Percentiles rank a stretch among this genome's conserved stretches.
These are phyloP conservation scores for Drosophila ogumai DNA, from an alignment of 1,140 invertebrate species.

Conservation along the genomic window DNA sequence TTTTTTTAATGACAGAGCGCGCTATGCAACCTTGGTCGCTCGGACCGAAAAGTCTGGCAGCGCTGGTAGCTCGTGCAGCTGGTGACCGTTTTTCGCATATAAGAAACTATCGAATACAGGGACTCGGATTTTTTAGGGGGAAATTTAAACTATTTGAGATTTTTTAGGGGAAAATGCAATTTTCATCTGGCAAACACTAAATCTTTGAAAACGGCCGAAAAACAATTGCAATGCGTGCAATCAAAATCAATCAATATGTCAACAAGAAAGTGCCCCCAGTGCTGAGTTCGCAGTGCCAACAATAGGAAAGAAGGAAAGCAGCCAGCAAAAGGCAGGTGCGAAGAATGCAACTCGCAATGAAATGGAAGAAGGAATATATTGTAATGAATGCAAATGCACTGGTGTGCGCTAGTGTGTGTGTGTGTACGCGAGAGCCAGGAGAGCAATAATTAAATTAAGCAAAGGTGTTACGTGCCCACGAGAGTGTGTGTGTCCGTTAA, in stretches of 20 bases:
- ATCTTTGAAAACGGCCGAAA: constrained; percentile 12
- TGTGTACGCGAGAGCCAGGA: constrained; percentile 69
- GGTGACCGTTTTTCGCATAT: no score
- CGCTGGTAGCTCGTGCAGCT: no score
- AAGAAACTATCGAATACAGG: no score
- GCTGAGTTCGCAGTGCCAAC: constrained; percentile 24
- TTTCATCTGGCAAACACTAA: no score
- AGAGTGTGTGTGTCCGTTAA: constrained; percentile 7
- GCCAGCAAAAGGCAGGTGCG: constrained; percentile 33
- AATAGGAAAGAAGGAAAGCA: constrained; percentile 31
- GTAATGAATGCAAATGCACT: constrained; percentile 57
- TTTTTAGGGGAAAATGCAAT: no score
- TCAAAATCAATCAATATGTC: constrained; percentile 23
- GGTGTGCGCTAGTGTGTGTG: constrained; percentile 30
- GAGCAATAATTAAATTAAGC: constrained; percentile 78
- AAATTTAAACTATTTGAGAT: no score
- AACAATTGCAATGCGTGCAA: constrained; percentile 24
- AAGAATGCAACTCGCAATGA: constrained; percentile 14
- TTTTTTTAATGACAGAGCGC: no score
- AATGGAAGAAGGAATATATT: constrained; percentile 26
- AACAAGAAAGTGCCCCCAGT: constrained; percentile 22
- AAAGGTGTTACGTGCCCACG: constrained; percentile 67
- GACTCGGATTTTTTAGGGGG: no score
- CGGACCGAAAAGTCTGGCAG: no score
- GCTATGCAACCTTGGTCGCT: no score